A percentile compares a stretch with the other conserved stretches of the same genome.
Conservation (phyloP, 2,113 vertebrate species). For the Oophaga pumilio region DNA sequence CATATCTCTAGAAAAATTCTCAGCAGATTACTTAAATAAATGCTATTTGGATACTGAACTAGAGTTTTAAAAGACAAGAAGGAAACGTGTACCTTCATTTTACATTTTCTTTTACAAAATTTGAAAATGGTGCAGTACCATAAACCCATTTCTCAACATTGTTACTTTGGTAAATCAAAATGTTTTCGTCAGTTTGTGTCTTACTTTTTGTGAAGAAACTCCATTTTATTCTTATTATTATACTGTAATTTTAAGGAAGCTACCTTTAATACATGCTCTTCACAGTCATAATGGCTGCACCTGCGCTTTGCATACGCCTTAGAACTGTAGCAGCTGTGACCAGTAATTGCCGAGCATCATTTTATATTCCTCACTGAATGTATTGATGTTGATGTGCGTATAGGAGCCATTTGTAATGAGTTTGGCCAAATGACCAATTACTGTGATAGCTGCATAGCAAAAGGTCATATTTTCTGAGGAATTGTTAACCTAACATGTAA, state of each 20-base stretch:
- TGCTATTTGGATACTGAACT: not conserved
- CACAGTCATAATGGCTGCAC: slow-evolving; percentile 84
- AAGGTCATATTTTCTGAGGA: slow-evolving; percentile 3
- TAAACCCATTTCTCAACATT: not conserved
- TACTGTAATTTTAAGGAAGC: slow-evolving; percentile 67
- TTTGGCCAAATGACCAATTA: slow-evolving; percentile 60
- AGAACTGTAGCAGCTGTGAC: slow-evolving; percentile 72
- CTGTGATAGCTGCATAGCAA: slow-evolving; percentile 21
- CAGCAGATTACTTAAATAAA: not conserved
- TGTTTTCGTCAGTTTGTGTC: not conserved
- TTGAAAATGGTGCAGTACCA: not conserved
- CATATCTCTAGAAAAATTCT: not conserved
- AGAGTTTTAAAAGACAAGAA: not conserved
- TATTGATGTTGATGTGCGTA: slow-evolving; percentile 70
- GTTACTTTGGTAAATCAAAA: not conserved
- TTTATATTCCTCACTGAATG: slow-evolving; percentile 80
- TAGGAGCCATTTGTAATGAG: slow-evolving; percentile 64
- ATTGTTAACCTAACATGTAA: slow-evolving; percentile 12
- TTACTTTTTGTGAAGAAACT: slow-evolving; percentile 8
- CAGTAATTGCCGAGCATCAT: slow-evolving; percentile 80
- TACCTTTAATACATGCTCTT: slow-evolving; percentile 78
- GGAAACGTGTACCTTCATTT: not conserved
- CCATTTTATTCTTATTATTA: slow-evolving; percentile 46
- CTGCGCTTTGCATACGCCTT: slow-evolving; percentile 70
- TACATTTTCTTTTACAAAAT: not conserved